A percentile compares a stretch with the other conserved stretches of the same genome.
Evolutionary conservation across 2,888 invertebrate species (phyloP).

Genomic region (Tetropium fuscum): DNA sequence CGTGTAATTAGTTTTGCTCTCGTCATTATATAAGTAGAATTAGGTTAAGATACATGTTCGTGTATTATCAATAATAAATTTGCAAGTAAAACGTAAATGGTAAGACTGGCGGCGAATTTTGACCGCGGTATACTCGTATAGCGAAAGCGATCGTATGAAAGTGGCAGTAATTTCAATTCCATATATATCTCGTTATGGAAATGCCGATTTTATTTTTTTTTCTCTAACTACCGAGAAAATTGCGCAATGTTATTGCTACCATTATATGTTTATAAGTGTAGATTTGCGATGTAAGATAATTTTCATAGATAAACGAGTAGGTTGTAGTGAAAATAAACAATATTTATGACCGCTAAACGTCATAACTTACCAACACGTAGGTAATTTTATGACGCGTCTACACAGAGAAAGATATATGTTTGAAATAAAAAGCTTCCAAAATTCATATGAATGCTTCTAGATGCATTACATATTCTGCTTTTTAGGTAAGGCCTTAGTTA

Average conservation of each 20-base stretch:
- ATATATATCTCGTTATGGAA: slow-evolving; percentile 11
- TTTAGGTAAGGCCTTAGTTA: too few species aligned
- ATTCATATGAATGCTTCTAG: too few species aligned
- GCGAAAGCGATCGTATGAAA: slow-evolving; percentile 15
- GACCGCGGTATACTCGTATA: slow-evolving; percentile 14
- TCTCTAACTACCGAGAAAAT: neutral
- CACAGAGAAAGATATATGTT: too few species aligned
- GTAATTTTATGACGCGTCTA: too few species aligned
- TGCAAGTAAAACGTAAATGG: slow-evolving; percentile 26
- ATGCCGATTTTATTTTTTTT: slow-evolving; percentile 12
- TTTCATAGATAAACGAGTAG: too few species aligned
- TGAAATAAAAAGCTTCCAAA: too few species aligned
- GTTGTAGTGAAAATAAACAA: too few species aligned
- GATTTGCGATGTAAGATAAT: too few species aligned
- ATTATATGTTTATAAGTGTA: neutral
- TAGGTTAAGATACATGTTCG: slow-evolving; percentile 37
- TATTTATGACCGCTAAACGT: too few species aligned
- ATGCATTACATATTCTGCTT: too few species aligned
- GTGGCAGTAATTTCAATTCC: slow-evolving; percentile 10
- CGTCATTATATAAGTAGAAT: slow-evolving; percentile 36
- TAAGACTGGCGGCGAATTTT: slow-evolving; percentile 31
- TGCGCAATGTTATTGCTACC: neutral
- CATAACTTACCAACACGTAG: too few species aligned
- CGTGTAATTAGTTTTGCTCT: slow-evolving; percentile 37
- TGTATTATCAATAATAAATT: slow-evolving; percentile 30